Evolutionary conservation across 2,888 invertebrate genomes (phyloP).

Genomic region (Drosophila mimica): DNA sequence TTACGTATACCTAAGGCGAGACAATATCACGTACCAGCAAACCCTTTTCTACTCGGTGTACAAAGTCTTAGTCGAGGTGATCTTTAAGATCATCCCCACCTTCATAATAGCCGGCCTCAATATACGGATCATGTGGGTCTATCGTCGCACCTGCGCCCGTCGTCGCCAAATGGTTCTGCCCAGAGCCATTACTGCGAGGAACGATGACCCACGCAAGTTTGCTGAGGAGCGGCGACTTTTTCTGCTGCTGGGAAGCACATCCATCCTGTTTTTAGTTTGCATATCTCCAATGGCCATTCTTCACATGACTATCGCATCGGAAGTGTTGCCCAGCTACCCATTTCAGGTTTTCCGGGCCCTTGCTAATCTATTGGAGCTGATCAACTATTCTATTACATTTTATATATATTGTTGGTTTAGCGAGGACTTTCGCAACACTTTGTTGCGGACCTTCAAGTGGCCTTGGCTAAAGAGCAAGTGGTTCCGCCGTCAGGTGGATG

Average conservation of each 20-base stretch:
- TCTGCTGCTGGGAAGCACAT: conserved; percentile 88
- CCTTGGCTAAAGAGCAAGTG: conserved; percentile 85
- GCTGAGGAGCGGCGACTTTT: conserved; percentile 89
- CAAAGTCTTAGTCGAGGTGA: conserved; percentile 88
- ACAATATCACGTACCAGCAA: conserved; percentile 86
- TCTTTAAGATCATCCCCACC: conserved; percentile 89
- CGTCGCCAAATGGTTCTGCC: conserved; percentile 89
- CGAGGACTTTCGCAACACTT: conserved; percentile 90
- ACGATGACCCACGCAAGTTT: conserved; percentile 88
- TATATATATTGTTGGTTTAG: conserved; percentile 92
- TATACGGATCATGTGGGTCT: conserved; percentile 88
- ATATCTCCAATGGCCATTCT: conserved; percentile 90
- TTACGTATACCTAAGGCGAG: conserved; percentile 87
- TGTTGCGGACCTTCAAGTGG: conserved; percentile 88
- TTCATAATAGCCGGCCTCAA: conserved; percentile 88
- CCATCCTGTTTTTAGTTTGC: conserved; percentile 89
- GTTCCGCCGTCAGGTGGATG: conserved; percentile 82
- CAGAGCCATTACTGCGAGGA: conserved; percentile 86
- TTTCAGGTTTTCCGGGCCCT: conserved; percentile 90
- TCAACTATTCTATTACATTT: conserved; percentile 92
- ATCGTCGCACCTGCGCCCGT: conserved; percentile 88
- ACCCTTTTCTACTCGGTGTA: conserved; percentile 87
- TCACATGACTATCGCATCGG: conserved; percentile 88
- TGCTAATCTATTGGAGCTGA: conserved; percentile 90
- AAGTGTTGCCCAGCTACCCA: conserved; percentile 87